Evolutionary conservation across 2,888 invertebrate species (phyloP), one percentile per base, ranked within the genome.

Genomic region (Liposcelis brunnea): DNA sequence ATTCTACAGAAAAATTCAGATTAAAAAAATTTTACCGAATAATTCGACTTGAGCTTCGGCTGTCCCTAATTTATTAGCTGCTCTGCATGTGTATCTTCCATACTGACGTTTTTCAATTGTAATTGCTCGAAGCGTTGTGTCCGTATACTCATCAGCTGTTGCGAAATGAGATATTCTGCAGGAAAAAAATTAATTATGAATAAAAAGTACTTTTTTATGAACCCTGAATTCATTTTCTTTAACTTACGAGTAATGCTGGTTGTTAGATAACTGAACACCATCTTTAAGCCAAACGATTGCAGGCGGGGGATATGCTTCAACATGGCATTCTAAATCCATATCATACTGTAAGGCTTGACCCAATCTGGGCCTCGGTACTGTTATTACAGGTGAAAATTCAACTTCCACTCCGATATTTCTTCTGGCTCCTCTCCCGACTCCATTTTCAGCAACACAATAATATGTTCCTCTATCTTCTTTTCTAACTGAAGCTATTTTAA

Each of bases 391-490:
- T 0, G 85, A 72, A 56, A 91, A 89, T 59, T 89, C 89, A 16
- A 90, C 85, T 60, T 91, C 90, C 33, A 91, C 71, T 50, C 87
- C 87, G 52, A 91, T 83, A 55, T 91, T 89, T 52, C 85, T 70
- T 21, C 82, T 67, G 2, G 84, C 80, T 0, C 89, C 89, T 53
- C 80, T 77, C 26, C 87, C 87, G 0, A 89, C 87, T 2, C 83
- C 82, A 55, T 89, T 89, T 57, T 87, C 87, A 5, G 87, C 90
- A 1, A 91, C 87, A 55, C 91, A 91, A 59, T 90, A 91, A 61
- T 91, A 91, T 0, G 90, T 91, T 11, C 91, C 91, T 42, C 90
- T 72, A 60, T 91, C 89, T 57, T 89, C 87, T 59, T 90, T 90
- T 51, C 76, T 77, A 1, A 89, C 80, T 0, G 74, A 64, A 2